A percentile compares a stretch with the other conserved stretches of the same genome.
These are phyloP conservation scores for Percopsis transmontana DNA, from an alignment of 2,113 vertebrate genomes.

Conservation along the genomic window DNA sequence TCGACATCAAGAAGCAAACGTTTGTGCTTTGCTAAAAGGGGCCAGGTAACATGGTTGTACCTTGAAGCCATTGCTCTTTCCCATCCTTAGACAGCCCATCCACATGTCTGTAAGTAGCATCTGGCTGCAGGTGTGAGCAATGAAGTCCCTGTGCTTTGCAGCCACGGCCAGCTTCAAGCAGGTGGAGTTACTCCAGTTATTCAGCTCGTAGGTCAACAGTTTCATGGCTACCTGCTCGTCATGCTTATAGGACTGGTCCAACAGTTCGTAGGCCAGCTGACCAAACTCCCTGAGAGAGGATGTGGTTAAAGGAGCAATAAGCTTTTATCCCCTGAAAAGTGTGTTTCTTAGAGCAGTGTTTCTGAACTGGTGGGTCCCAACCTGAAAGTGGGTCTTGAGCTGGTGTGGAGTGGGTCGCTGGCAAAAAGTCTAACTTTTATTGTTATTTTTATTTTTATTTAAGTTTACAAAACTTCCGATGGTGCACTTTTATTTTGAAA, in stretches of 20 bases:
- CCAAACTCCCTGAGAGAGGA: constrained; percentile 83
- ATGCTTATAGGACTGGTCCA: constrained; percentile 89
- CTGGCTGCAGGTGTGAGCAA: constrained; percentile 91
- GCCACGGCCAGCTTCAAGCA: constrained; percentile 89
- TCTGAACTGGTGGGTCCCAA: too few species aligned
- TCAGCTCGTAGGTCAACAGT: constrained; percentile 87
- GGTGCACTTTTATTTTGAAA: too few species aligned
- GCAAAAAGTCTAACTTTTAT: too few species aligned
- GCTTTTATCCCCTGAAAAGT: too few species aligned
- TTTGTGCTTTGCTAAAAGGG: neutral
- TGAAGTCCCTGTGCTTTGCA: constrained; percentile 90
- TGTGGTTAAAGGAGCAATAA: neutral
- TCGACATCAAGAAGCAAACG: neutral
- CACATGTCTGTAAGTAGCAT: constrained; percentile 92
- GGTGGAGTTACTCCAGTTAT: constrained; percentile 91
- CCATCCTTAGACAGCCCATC: constrained; percentile 88
- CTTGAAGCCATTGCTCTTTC: constrained; percentile 89
- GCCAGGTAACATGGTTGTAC: constrained; percentile 51
- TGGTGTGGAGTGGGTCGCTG: too few species aligned
- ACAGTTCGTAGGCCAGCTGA: constrained; percentile 84
- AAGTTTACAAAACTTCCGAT: too few species aligned
- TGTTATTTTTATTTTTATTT: too few species aligned
- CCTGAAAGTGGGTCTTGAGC: too few species aligned
- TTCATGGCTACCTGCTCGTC: constrained; percentile 92
- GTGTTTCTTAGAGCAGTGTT: too few species aligned